A percentile compares a stretch with the other conserved stretches of the same genome.
Conservation (phyloP, 2,113 vertebrate genomes). For the Ammodytes dubius region DNA sequence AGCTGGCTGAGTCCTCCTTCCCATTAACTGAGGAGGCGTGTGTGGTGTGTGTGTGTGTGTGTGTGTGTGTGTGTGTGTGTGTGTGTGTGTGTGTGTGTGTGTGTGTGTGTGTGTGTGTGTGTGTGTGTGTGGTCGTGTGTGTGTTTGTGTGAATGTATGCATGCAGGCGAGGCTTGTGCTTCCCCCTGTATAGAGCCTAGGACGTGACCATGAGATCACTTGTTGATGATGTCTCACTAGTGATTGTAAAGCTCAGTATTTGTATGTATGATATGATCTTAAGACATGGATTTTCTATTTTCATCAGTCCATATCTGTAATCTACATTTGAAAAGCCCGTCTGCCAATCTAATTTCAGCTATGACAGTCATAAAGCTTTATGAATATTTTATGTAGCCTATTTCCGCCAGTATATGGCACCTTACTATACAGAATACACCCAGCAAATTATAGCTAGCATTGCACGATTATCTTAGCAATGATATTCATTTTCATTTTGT, state of each 20-base stretch:
- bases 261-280: not conserved
- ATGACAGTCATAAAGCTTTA: not conserved
- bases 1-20: no score
- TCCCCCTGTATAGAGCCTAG: conserved; percentile 21
- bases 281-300: not conserved
- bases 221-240: conserved; percentile 1
- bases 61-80: conserved; percentile 33
- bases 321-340: not conserved
- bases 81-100: conserved; percentile 26
- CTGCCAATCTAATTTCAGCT: not conserved
- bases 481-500: not conserved
- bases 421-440: not conserved
- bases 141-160: conserved; percentile 10
- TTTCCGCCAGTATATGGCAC: not conserved
- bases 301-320: not conserved
- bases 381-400: not conserved
- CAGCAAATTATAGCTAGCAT: not conserved
- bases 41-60: conserved; percentile 17
- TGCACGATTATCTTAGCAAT: not conserved
- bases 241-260: not conserved
- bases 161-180: conserved; percentile 5
- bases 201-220: not conserved
- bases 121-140: conserved; percentile 29
- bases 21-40: no score
- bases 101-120: conserved; percentile 35